phyloP scores from a whole-genome alignment of 2,888 invertebrate species.

The Dilophus febrilis region DNA sequence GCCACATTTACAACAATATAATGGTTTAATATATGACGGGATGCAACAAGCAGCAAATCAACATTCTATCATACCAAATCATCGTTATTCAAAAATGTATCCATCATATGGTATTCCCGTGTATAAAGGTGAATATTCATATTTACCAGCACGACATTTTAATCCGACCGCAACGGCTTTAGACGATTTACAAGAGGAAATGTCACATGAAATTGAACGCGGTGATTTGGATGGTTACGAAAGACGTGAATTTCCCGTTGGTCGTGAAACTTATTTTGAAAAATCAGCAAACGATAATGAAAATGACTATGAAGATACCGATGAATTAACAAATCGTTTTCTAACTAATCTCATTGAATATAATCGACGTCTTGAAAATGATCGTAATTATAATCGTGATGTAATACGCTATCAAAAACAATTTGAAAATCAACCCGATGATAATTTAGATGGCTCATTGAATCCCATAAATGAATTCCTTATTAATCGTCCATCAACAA shows the following conservation, averaged over 20 bases:
- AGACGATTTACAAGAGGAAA: conserved; percentile 39
- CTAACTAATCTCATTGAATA: conserved; percentile 48
- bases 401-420: no score
- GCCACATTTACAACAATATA: no score
- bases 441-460: not conserved
- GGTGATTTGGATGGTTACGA: not conserved
- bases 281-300: conserved; percentile 12
- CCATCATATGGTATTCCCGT: no score
- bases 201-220: conserved; percentile 42
- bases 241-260: conserved; percentile 14
- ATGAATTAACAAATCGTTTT: conserved; percentile 19
- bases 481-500: conserved; percentile 13
- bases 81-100: no score
- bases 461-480: conserved; percentile 14
- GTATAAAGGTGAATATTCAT: no score
- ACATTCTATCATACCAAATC: no score
- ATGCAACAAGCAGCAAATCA: no score
- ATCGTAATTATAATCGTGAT: conserved; percentile 31
- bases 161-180: conserved; percentile 29
- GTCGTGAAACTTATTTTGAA: conserved; percentile 51
- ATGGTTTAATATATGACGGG: no score
- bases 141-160: no score
- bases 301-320: no score
- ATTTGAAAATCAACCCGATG: conserved; percentile 1
- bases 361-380: conserved; percentile 34